These are phyloP conservation scores for Indri indri DNA, from an alignment of 2,113 vertebrate species.

Conservation along the genomic window DNA sequence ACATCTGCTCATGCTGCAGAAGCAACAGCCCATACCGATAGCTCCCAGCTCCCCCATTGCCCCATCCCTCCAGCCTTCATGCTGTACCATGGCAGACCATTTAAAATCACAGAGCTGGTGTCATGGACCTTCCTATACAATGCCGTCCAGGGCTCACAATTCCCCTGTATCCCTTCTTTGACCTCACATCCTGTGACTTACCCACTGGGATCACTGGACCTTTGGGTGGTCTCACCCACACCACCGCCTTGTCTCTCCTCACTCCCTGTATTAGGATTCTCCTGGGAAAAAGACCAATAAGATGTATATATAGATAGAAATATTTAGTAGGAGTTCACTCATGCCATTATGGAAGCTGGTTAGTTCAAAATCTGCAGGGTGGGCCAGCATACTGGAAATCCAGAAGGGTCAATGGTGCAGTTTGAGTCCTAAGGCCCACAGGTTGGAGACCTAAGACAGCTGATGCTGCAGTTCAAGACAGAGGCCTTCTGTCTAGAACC, in stretches of 20 bases:
- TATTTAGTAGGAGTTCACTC: neutral
- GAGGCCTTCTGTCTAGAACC: neutral
- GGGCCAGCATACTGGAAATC: neutral
- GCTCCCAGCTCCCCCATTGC: neutral
- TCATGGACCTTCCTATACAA: neutral
- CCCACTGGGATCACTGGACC: neutral
- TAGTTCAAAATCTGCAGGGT: neutral
- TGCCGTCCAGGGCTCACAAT: neutral
- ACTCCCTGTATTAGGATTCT: neutral
- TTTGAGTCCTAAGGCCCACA: neutral
- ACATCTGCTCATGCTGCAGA: neutral
- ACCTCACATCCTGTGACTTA: neutral
- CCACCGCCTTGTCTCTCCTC: neutral
- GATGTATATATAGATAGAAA: neutral
- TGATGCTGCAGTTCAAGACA: neutral
- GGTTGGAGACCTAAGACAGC: neutral
- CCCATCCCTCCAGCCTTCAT: neutral
- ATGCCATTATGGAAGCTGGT: neutral
- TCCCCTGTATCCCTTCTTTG: neutral
- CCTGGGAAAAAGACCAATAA: neutral
- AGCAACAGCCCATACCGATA: rapidly evolving
- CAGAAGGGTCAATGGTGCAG: neutral
- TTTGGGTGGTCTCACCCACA: neutral
- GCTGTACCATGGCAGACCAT: too few species aligned
- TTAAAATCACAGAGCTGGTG: neutral